Conservation (phyloP, 2,797 vertebrate species). For the Cynopterus sphinx region DNA sequence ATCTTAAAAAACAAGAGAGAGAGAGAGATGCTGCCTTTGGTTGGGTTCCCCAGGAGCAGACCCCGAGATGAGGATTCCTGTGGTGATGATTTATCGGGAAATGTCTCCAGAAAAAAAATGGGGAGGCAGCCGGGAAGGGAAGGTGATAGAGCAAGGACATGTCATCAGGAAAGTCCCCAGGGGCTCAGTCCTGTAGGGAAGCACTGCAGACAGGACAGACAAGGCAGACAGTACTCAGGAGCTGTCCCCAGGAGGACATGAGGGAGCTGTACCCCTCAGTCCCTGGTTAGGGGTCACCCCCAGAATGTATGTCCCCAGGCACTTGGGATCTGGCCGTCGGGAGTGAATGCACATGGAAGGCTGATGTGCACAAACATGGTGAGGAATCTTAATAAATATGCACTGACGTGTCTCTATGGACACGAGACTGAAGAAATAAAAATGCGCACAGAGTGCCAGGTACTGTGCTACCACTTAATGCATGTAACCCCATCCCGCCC, state of each 20-base stretch:
- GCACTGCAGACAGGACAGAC: neutral
- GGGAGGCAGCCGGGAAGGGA: neutral
- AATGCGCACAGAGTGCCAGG: neutral
- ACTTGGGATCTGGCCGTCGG: neutral
- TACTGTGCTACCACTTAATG: neutral
- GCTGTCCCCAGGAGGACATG: fast-evolving
- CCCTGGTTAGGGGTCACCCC: neutral
- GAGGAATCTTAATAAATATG: too few species aligned
- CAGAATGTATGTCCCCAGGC: neutral
- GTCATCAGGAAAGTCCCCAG: neutral
- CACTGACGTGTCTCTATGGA: fast-evolving
- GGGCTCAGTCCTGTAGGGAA: neutral
- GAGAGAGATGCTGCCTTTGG: neutral
- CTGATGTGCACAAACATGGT: neutral
- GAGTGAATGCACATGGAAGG: neutral
- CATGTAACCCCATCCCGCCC: neutral
- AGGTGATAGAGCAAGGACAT: too few species aligned
- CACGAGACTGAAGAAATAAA: neutral
- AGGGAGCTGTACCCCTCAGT: neutral
- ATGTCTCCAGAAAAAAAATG: neutral
- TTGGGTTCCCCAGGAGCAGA: neutral
- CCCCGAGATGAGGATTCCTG: neutral
- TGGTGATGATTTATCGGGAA: neutral
- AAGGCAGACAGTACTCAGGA: neutral
- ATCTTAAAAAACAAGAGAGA: too few species aligned